Base-by-base conservation (phyloP, 1,140 invertebrate genomes). In the Drosophila simulans region DNA sequence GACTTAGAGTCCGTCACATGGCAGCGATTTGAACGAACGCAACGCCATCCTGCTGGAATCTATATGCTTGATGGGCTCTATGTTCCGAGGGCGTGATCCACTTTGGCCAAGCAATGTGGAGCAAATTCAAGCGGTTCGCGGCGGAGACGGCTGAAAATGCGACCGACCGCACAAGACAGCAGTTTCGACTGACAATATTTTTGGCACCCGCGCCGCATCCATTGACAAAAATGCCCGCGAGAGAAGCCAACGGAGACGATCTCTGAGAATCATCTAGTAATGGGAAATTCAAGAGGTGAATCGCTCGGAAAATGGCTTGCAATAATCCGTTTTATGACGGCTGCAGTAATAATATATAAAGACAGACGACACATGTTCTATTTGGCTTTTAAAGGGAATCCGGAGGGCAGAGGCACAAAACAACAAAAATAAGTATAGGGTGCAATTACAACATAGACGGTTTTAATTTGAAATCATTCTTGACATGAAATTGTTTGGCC, bases 161-260 rank as follows among this genome's bases (percentile, higher is more conserved):
- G 68, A 84, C 40, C 84, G 84, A 84, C 84, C 84, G 73, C 85
- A 69, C 77, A 62, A 90, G 84, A 89, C 72, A 84, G 77, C 68
- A 78, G 78, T 89, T 88, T 58, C 54, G 84, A 88, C 84, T 88
- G 84, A 88, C 84, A 89, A 79, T 86, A 83, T 79, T 88, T 86
- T 86, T 86, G 82, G 82, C 82, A 86, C 56, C 83, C 82, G 83
- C 83, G 62, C 77, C 75, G 64, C 79, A 53, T 59, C 73, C 73
- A 77, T 77, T 77, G 73, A 77, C 73, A 77, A 77, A 76, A 77
- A 76, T 66, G 39, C 35, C 12, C 1, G 22, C 40, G 72, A 76
- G 71, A 58, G 57, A 10, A 27, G 20, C 15, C 31, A 13, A 2
- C 15, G 34, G 20, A 31, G 31, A 10, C 13, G 54, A 68, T 56